A percentile compares a stretch with the other conserved stretches of the same genome.
These are phyloP conservation scores for Tauraco erythrolophus DNA, from an alignment of 2,113 vertebrate genomes.

Conservation along the genomic window DNA sequence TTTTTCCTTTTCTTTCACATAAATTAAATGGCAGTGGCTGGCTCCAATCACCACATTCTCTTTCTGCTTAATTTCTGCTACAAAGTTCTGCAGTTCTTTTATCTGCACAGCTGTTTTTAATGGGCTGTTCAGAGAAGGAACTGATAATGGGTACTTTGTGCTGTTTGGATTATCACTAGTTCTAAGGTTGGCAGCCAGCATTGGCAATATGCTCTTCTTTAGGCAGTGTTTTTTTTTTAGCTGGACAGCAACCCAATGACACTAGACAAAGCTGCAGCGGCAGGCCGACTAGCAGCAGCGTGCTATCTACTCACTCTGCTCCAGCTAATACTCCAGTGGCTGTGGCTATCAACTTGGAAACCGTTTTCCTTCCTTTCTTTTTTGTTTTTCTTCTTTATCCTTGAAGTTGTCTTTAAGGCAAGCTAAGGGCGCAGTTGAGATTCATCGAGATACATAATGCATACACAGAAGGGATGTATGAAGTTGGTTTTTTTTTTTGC, in stretches of 20 bases:
- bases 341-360: neutral
- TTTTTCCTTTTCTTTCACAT: neutral
- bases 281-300: neutral
- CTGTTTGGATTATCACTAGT: slow-evolving; percentile 69
- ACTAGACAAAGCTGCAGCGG: slow-evolving; percentile 35
- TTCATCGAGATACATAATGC: neutral
- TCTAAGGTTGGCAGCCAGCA: slow-evolving; percentile 64
- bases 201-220: slow-evolving; percentile 66
- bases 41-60: slow-evolving; percentile 38
- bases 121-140: slow-evolving; percentile 70
- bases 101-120: slow-evolving; percentile 75
- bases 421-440: neutral
- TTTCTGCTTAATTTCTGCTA: slow-evolving; percentile 60
- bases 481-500: neutral
- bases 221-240: slow-evolving; percentile 39
- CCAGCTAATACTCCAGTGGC: neutral
- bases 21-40: slow-evolving; percentile 57
- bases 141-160: slow-evolving; percentile 75
- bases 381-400: neutral
- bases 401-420: neutral
- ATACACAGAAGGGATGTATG: neutral
- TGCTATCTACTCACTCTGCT: neutral
- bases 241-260: slow-evolving; percentile 62
- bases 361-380: neutral
- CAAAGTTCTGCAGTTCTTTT: slow-evolving; percentile 71